A percentile compares a stretch with the other conserved stretches of the same genome.
These are phyloP conservation scores for Drosophila quinaria DNA, from an alignment of 2,888 invertebrate species.

Conservation along the genomic window DNA sequence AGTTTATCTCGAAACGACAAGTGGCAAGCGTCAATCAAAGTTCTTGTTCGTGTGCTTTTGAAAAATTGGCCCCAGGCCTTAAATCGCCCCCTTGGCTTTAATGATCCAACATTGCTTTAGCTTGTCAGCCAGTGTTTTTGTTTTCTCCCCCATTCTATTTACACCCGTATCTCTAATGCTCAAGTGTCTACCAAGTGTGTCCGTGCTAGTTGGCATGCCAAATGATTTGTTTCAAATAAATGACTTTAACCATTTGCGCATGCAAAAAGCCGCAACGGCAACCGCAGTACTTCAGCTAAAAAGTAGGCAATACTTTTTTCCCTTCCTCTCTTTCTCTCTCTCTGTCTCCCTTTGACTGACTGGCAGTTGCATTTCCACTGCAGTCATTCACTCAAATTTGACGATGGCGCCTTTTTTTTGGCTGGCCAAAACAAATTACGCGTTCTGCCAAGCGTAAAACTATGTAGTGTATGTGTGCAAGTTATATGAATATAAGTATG, in stretches of 20 bases:
- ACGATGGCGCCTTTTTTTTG: conserved; percentile 55
- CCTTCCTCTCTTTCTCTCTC: neutral
- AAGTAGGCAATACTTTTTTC: conserved; percentile 69
- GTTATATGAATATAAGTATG: neutral
- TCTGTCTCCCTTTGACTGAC: conserved; percentile 44
- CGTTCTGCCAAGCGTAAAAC: conserved; percentile 65
- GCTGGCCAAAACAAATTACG: conserved; percentile 64
- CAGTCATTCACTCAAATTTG: conserved; percentile 77
- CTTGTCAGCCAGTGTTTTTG: conserved; percentile 49
- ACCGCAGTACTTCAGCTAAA: conserved; percentile 71
- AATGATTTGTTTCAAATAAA: conserved; percentile 78
- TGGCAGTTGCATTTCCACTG: conserved; percentile 74
- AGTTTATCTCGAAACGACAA: conserved; percentile 67
- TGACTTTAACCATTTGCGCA: conserved; percentile 76
- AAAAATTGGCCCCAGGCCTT: conserved; percentile 66
- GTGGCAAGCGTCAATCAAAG: conserved; percentile 78
- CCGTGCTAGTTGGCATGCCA: conserved; percentile 51
- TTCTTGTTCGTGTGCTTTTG: conserved; percentile 59
- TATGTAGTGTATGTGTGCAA: conserved; percentile 31
- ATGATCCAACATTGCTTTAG: conserved; percentile 58
- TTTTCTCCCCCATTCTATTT: neutral
- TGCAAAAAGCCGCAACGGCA: conserved; percentile 66
- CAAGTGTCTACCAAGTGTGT: conserved; percentile 43
- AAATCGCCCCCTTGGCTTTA: conserved; percentile 37
- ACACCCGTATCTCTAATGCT: conserved; percentile 17